phyloP scores from a whole-genome alignment of 2,888 invertebrate species.

The Diploptera punctata region DNA sequence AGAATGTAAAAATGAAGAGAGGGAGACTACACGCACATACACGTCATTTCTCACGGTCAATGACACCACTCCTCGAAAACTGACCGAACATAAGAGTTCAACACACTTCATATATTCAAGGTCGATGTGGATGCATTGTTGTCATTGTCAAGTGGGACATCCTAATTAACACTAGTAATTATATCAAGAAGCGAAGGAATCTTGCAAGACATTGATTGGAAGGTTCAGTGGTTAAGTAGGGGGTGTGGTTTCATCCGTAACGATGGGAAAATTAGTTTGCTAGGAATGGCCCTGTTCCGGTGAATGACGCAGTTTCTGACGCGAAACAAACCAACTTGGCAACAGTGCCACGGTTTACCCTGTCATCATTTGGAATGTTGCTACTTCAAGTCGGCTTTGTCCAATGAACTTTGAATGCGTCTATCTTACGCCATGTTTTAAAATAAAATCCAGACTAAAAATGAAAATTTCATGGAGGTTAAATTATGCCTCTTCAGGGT shows the following conservation, averaged over 20 bases:
- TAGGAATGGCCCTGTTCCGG: background rate
- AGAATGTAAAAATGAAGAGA: background rate
- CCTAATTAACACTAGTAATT: too few relatives aligned
- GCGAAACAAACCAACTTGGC: background rate
- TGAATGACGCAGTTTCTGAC: background rate
- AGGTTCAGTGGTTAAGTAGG: too few relatives aligned
- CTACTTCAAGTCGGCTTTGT: background rate
- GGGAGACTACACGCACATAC: background rate
- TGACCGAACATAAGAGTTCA: background rate
- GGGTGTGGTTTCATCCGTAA: too few relatives aligned
- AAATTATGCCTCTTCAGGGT: too few relatives aligned
- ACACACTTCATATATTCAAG: constrained; percentile 3
- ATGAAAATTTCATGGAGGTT: background rate
- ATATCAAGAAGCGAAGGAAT: too few relatives aligned
- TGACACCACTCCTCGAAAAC: background rate
- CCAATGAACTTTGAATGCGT: background rate
- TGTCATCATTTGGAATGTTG: constrained; percentile 14
- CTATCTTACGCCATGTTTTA: background rate
- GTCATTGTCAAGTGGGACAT: too few relatives aligned
- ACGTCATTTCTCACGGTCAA: constrained; percentile 1
- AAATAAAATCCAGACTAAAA: background rate
- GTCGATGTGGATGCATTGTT: background rate
- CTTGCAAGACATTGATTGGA: too few relatives aligned
- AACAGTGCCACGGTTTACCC: constrained; percentile 10
- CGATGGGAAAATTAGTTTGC: background rate